Evolutionary conservation across 2,113 vertebrate genomes (phyloP), one percentile per base, ranked within the genome.

Genomic region (Condylura cristata): DNA sequence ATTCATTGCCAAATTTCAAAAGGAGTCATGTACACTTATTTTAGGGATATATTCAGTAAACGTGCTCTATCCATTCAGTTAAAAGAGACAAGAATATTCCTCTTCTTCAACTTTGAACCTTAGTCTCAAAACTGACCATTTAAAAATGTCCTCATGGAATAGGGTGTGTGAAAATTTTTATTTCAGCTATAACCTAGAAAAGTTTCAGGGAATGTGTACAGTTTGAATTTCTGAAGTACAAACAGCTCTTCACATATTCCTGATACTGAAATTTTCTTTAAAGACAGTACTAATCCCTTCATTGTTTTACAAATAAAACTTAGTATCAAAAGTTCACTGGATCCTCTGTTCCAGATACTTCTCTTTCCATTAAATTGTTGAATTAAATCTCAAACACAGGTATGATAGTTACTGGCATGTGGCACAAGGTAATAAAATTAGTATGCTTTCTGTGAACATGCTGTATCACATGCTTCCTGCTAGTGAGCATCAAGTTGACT

Each of bases 291-390:
- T 51, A 51, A 91, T 93, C 75, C 75, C 89, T 72, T 60, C 81
- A 74, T 18, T 78, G 4, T 96, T 97, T 97, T 90, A 95, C 48
- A 96, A 96, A 1, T 20, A 89, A 83, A 96, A 96, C 70, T 91
- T 96, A 94, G 93, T 83, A 89, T 71, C 71, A 79, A 97, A 93
- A 94, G 86, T 96, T 94, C 94, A 96, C 89, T 85, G 39, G 5
- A n/a, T 95, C 79, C 96, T 97, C 90, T 93, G 95, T 97, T 96
- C 90, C 95, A 89, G 93, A 71, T 95, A 95, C 94, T 97, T 96
- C 90, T 97, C 78, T 95, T 97, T 91, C 92, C 66, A 86, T 81
- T 86, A 86, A 95, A 95, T 85, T 95, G 76, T 97, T 85, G 65
- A 61, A 81, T 96, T 97, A 90, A 58, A 94, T 97, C 95, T 97